Evolutionary conservation across 2,113 vertebrate species (phyloP).

Genomic region (Daphoenositta chrysoptera): DNA sequence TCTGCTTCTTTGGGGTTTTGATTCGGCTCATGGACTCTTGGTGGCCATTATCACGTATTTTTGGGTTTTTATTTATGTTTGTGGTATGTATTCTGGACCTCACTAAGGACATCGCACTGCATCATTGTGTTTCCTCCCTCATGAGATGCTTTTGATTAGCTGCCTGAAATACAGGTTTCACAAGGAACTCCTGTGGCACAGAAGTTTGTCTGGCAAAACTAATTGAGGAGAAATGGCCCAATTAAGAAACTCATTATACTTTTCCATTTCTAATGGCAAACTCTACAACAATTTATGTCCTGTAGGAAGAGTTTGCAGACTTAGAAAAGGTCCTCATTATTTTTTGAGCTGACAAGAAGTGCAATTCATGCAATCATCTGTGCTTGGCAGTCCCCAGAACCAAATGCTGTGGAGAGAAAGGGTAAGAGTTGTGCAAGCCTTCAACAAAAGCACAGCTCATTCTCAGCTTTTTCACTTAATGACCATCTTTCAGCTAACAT

Average conservation of each 20-base stretch:
- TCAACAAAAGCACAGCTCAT: not conserved
- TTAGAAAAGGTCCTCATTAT: not conserved
- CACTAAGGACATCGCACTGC: not conserved
- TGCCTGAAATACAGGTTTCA: slow-evolving; percentile 47
- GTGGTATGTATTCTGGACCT: not conserved
- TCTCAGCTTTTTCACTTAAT: not conserved
- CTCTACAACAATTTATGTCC: not conserved
- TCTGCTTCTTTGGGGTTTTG: not conserved
- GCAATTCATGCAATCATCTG: not conserved
- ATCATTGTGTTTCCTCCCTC: not conserved
- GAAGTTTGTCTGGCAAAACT: slow-evolving; percentile 29
- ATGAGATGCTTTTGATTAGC: slow-evolving; percentile 15
- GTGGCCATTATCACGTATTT: not conserved
- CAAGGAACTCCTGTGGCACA: not conserved
- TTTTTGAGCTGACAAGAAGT: not conserved
- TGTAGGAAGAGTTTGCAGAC: not conserved
- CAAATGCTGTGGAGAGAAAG: not conserved
- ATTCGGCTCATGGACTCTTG: not conserved
- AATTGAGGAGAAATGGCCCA: slow-evolving; percentile 27
- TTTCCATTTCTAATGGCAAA: slow-evolving; percentile 25
- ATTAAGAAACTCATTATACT: slow-evolving; percentile 16
- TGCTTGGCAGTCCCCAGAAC: not conserved
- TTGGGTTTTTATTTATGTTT: too few species aligned
- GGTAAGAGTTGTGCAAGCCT: not conserved
- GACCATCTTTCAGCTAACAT: not conserved